Percentiles rank a stretch among this genome's conserved stretches.
phyloP scores from a whole-genome alignment of 30 jellyfish, hydroid and myxozoan genomes.

The Pelagia noctiluca region DNA sequence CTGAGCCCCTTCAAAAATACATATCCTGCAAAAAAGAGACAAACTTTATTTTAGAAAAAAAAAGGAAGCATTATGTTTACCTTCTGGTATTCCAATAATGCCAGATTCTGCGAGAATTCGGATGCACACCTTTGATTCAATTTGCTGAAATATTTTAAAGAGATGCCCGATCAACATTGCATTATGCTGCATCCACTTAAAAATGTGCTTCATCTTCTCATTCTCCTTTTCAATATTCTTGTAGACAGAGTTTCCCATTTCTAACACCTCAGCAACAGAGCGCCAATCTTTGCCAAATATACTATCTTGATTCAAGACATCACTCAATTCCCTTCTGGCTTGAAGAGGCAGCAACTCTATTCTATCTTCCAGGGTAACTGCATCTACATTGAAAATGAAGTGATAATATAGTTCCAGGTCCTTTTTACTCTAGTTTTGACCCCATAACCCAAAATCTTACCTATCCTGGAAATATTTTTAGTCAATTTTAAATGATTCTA shows the following conservation, averaged over 20 bases:
- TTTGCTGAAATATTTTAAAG: neutral
- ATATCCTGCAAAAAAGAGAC: too few species aligned
- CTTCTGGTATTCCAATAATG: neutral
- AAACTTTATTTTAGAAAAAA: too few species aligned
- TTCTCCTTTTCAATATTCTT: neutral
- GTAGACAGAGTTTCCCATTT: neutral
- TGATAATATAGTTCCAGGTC: too few species aligned
- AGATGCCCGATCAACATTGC: neutral
- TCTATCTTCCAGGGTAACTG: neutral
- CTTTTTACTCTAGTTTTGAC: neutral
- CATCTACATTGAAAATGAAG: too few species aligned
- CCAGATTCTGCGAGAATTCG: neutral
- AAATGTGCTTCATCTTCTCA: neutral
- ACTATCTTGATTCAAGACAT: neutral
- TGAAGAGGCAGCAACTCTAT: neutral
- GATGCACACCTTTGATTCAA: neutral
- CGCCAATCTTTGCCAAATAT: neutral
- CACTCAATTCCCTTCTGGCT: neutral
- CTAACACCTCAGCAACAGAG: neutral
- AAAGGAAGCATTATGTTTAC: too few species aligned
- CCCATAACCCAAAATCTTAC: too few species aligned
- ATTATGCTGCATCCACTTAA: neutral
- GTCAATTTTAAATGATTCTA: too few species aligned
- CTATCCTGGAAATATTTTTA: too few species aligned
- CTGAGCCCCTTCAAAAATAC: too few species aligned